Conservation (phyloP, 2,113 vertebrate species). For the Ptychochromis oligacanthus region DNA sequence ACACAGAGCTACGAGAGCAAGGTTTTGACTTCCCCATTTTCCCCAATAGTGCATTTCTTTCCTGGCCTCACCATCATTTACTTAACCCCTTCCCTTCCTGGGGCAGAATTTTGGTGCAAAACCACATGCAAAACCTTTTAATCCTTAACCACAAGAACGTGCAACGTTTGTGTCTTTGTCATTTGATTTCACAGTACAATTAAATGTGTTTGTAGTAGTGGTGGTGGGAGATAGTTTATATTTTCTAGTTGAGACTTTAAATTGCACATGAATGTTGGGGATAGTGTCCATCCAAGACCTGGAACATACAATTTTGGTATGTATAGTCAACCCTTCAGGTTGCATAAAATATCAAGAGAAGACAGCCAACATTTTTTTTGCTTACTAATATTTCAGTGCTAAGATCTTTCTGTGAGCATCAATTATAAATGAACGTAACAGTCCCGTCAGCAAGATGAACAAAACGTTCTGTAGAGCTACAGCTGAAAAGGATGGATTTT, state of each 20-base stretch:
- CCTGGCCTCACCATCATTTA: conserved; percentile 51
- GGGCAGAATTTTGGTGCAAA: conserved; percentile 15
- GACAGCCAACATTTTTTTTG: background rate
- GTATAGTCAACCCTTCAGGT: background rate
- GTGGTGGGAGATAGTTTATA: background rate
- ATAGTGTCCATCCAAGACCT: background rate
- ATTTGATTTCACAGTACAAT: background rate
- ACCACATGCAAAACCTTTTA: conserved; percentile 3
- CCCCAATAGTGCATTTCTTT: conserved; percentile 63
- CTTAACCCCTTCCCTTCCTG: conserved; percentile 56
- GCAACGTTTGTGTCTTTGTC: background rate
- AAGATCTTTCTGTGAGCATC: background rate
- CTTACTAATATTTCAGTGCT: background rate
- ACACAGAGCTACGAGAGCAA: conserved; percentile 62
- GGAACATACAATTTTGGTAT: background rate
- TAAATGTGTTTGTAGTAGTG: background rate
- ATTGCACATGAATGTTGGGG: background rate
- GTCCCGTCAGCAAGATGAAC: background rate
- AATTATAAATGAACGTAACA: background rate
- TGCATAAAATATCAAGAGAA: background rate
- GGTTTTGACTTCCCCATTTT: conserved; percentile 60
- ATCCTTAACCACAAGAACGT: background rate
- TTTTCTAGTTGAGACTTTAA: conserved; percentile 11
- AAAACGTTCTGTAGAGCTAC: background rate
- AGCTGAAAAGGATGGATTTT: too few relatives aligned